Evolutionary conservation across 2,113 vertebrate species (phyloP).

Genomic region (Stegastes partitus): DNA sequence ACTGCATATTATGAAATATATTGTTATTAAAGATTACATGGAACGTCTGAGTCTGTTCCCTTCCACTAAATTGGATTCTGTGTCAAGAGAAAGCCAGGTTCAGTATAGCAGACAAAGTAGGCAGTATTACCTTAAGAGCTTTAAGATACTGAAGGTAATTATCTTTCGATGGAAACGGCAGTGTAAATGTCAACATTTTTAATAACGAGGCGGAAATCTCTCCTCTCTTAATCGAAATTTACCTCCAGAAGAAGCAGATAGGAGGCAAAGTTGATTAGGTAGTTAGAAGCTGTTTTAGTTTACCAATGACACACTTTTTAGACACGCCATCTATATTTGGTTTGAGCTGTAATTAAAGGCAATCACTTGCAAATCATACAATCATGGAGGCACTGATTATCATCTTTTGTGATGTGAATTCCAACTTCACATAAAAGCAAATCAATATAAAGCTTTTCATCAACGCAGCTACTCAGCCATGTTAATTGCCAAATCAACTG

Average conservation of each 20-base stretch:
- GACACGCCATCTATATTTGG: slow-evolving; percentile 31
- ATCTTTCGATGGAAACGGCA: slow-evolving; percentile 39
- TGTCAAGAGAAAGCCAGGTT: slow-evolving; percentile 42
- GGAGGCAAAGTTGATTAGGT: slow-evolving; percentile 30
- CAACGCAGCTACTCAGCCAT: slow-evolving; percentile 43
- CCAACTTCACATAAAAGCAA: slow-evolving; percentile 49
- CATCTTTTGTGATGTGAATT: slow-evolving; percentile 60
- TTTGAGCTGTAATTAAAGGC: slow-evolving; percentile 62
- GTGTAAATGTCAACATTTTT: slow-evolving; percentile 63
- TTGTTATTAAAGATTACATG: slow-evolving; percentile 56
- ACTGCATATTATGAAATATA: slow-evolving; percentile 31
- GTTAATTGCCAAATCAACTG: slow-evolving; percentile 54
- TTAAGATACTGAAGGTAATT: slow-evolving; percentile 55
- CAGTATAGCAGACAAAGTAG: slow-evolving; percentile 31
- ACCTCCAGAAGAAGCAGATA: slow-evolving; percentile 35
- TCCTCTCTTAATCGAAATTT: slow-evolving; percentile 30
- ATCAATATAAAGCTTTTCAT: slow-evolving; percentile 38
- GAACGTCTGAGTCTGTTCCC: slow-evolving; percentile 24
- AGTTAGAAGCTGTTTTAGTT: slow-evolving; percentile 39
- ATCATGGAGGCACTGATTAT: slow-evolving; percentile 45
- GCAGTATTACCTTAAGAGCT: slow-evolving; percentile 44
- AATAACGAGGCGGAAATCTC: slow-evolving; percentile 26
- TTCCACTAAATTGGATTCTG: slow-evolving; percentile 54
- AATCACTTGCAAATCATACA: slow-evolving; percentile 63
- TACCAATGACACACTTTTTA: slow-evolving; percentile 31